Evolutionary conservation across 2,797 vertebrate species (phyloP).

Genomic region (Enteromius paludinosus): DNA sequence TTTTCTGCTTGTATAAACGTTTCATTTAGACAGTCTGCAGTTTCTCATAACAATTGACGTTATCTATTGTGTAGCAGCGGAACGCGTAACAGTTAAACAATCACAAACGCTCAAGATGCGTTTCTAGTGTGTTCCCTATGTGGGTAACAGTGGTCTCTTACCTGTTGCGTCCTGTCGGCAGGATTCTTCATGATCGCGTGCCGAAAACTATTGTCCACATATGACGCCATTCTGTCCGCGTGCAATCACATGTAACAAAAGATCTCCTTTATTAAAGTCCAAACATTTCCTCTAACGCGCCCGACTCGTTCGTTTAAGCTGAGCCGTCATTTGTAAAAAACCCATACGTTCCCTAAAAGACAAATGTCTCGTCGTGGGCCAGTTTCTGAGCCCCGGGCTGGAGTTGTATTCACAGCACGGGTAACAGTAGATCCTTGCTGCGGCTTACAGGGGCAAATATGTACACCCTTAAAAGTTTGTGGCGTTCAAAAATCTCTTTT

Average conservation of each 20-base stretch:
- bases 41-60: neutral
- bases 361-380: constrained; percentile 49
- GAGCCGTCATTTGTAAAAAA: constrained; percentile 20
- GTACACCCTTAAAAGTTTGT: constrained; percentile 4
- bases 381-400: constrained; percentile 56
- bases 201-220: constrained; percentile 89
- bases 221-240: constrained; percentile 82
- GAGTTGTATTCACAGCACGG: constrained; percentile 39
- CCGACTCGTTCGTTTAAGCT: neutral
- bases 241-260: neutral
- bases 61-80: neutral
- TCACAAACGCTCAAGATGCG: neutral
- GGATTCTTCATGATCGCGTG: constrained; percentile 89
- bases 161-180: constrained; percentile 84
- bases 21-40: neutral
- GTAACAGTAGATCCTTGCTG: constrained; percentile 10
- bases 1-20: neutral
- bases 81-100: neutral
- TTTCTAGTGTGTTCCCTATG: neutral
- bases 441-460: neutral
- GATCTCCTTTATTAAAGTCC: constrained; percentile 8
- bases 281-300: constrained; percentile 40
- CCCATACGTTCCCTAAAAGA: constrained; percentile 29
- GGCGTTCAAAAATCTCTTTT: neutral
- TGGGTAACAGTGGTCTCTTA: constrained; percentile 55